Conservation (phyloP, 2,113 vertebrate species). For the human region GRCh38 chr2:178445001-178445500, state of each 20-base stretch:
- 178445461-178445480: constrained; percentile 57
- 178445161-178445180: not conserved
- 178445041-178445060: not conserved
- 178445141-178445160: not conserved
- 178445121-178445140: not conserved
- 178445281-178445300: not conserved
- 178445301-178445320: not conserved
- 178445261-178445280: not conserved
- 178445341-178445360: not conserved
- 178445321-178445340: not conserved
- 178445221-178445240: constrained; percentile 35
- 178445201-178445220: constrained; percentile 28
- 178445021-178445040: not conserved
- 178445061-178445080: constrained; percentile 12
- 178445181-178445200: not conserved
- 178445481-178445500: constrained; percentile 42
- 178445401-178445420: not conserved
- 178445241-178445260: not conserved
- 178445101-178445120: not conserved
- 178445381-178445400: constrained; percentile 35
- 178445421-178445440: constrained; percentile 42
- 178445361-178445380: constrained; percentile 49
- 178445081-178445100: not conserved
- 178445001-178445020: not conserved
- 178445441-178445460: constrained; percentile 65